Evolutionary conservation across 2,797 vertebrate species (phyloP).

Genomic region (Poecilia velifera): DNA sequence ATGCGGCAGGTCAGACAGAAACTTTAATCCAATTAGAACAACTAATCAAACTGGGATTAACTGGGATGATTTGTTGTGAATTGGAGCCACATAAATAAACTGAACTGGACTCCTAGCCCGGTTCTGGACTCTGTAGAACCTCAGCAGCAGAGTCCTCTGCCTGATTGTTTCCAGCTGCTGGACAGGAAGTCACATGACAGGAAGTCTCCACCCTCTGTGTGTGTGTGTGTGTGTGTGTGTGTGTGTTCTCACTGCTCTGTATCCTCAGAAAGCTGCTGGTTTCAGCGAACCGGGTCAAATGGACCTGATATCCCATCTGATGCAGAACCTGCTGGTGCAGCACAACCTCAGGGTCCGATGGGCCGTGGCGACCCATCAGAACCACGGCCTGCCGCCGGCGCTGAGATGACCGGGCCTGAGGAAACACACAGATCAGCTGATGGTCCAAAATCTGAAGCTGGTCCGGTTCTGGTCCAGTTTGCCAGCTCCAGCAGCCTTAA

Average conservation of each 20-base stretch:
- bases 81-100: too few relatives aligned
- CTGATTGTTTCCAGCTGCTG: conserved; percentile 18
- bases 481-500: too few relatives aligned
- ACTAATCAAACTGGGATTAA: too few relatives aligned
- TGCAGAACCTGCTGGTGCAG: conserved; percentile 83
- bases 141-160: not conserved
- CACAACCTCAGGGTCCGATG: conserved; percentile 76
- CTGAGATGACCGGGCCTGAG: conserved; percentile 65
- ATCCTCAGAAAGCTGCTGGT: conserved; percentile 58
- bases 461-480: too few relatives aligned
- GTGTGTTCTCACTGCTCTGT: conserved; percentile 50
- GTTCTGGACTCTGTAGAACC: too few relatives aligned
- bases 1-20: too few relatives aligned
- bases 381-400: conserved; percentile 69
- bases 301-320: conserved; percentile 80
- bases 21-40: too few relatives aligned
- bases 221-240: not conserved
- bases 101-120: not conserved
- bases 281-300: conserved; percentile 74
- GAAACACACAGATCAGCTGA: not conserved
- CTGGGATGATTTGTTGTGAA: too few relatives aligned
- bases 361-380: conserved; percentile 72
- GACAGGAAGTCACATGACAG: conserved; percentile 32
- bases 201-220: not conserved
- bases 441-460: not conserved